These are phyloP conservation scores for Mustela nigripes DNA, from an alignment of 2,113 vertebrate genomes.

Conservation along the genomic window DNA sequence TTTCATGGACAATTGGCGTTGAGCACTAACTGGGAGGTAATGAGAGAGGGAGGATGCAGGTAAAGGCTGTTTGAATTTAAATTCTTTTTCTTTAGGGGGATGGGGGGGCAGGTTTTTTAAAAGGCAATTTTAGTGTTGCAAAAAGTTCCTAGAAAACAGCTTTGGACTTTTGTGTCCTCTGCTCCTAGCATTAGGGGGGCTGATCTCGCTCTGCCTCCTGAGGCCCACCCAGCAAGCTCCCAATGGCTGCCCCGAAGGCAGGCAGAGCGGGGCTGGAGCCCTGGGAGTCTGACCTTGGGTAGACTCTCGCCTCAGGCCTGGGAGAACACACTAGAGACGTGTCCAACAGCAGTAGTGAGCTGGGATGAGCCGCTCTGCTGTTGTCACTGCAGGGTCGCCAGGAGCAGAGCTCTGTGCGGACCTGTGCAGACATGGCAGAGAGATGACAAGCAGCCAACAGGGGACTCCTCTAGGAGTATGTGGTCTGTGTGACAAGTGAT, in stretches of 20 bases:
- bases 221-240: neutral
- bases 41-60: conserved; percentile 76
- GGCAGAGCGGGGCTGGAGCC: neutral
- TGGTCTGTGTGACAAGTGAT: neutral
- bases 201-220: neutral
- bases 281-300: neutral
- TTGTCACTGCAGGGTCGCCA: neutral
- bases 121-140: conserved; percentile 70
- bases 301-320: neutral
- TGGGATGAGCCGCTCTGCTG: neutral
- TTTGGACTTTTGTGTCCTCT: conserved; percentile 59
- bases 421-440: neutral
- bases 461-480: neutral
- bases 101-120: conserved; percentile 54
- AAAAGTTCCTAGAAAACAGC: conserved; percentile 70
- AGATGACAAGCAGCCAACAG: neutral
- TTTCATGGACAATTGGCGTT: conserved; percentile 84
- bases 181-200: neutral
- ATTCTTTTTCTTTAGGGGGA: conserved; percentile 74
- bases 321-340: neutral
- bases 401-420: neutral
- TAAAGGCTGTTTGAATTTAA: conserved; percentile 83
- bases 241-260: neutral
- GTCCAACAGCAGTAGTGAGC: neutral
- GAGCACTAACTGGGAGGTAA: conserved; percentile 81